A percentile compares a stretch with the other conserved stretches of the same genome.
Evolutionary conservation across 2,797 vertebrate species (phyloP).

Genomic region (Mormyrops boulengeri): DNA sequence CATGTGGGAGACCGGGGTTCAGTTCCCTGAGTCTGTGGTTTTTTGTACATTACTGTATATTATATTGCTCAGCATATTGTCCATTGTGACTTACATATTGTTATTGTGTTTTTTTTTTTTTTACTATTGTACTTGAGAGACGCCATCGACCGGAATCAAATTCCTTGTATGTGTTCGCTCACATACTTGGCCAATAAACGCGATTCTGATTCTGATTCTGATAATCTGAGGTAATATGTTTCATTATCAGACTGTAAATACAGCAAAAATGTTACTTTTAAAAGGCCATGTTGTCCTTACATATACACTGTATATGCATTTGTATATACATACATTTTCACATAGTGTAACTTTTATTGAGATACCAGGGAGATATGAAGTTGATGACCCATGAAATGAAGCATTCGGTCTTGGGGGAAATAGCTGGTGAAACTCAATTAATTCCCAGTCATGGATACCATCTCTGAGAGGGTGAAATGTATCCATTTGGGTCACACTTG

Average conservation of each 20-base stretch:
- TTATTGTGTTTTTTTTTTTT: no score
- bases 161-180: no score
- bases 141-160: no score
- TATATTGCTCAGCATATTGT: no score
- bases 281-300: neutral
- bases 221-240: neutral
- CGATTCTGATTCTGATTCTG: no score
- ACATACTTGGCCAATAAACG: no score
- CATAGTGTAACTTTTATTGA: neutral
- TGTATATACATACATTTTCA: neutral
- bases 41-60: no score
- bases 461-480: neutral
- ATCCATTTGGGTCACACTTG: neutral
- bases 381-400: conserved; percentile 7
- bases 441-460: neutral
- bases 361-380: neutral
- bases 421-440: neutral
- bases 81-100: no score
- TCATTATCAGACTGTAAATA: neutral
- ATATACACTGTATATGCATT: neutral
- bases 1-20: no score
- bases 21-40: no score
- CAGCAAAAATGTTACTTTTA: neutral
- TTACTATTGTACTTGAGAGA: no score
- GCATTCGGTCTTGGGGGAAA: neutral